Conservation (phyloP, 2,113 vertebrate genomes). For the Spilogale gracilis region DNA sequence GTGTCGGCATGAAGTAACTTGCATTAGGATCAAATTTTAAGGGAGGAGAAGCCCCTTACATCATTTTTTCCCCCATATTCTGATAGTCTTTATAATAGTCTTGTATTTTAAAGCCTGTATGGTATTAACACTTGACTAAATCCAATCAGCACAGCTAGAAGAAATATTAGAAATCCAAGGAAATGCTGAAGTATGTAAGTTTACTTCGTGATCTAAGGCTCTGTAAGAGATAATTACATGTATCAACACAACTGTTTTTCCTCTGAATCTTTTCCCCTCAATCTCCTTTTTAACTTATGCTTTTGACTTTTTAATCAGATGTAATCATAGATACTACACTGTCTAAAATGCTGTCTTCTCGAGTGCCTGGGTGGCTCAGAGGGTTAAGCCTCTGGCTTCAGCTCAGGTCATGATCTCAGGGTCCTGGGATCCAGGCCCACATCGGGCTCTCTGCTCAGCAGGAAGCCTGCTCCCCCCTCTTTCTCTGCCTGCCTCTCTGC, state of each 20-base stretch:
- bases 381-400: no score
- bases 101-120: neutral
- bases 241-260: neutral
- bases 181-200: neutral
- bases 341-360: neutral
- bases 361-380: no score
- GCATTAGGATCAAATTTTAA: neutral
- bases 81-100: neutral
- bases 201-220: neutral
- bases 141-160: neutral
- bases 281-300: neutral
- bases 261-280: neutral
- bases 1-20: neutral
- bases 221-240: neutral
- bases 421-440: no score
- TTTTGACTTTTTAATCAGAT: neutral
- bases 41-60: neutral
- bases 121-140: neutral
- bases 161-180: neutral
- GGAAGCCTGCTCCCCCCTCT: no score
- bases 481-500: no score
- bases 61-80: neutral
- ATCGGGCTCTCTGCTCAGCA: no score
- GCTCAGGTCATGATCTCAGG: no score
- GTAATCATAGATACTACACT: neutral